Evolutionary conservation across 2,888 invertebrate species (phyloP).

Genomic region (Nematopogon swammerdamellus): DNA sequence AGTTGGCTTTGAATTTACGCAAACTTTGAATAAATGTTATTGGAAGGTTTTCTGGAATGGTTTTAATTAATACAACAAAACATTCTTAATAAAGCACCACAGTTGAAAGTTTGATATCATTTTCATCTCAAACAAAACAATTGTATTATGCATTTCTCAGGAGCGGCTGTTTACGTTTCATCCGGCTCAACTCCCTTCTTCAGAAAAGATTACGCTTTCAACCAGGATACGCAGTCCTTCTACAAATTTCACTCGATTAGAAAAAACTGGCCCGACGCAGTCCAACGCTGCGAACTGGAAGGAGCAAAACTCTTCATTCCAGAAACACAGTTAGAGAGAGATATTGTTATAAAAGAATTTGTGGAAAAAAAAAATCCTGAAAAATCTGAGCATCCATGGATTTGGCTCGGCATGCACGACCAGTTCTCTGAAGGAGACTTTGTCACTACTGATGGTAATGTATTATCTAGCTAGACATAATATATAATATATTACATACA

Average conservation of each 20-base stretch:
- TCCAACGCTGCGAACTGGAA: constrained; percentile 11
- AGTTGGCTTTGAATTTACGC: too few relatives aligned
- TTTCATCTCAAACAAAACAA: too few relatives aligned
- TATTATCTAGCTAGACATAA: too few relatives aligned
- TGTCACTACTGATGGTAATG: constrained; percentile 23
- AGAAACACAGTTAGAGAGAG: constrained; percentile 11
- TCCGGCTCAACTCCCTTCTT: constrained; percentile 7
- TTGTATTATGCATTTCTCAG: too few relatives aligned
- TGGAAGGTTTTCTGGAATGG: too few relatives aligned
- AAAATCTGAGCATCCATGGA: constrained; percentile 15
- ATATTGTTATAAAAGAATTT: constrained; percentile 4
- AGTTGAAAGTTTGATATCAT: too few relatives aligned
- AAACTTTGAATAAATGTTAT: too few relatives aligned
- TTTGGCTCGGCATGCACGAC: constrained; percentile 25
- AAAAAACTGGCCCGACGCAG: constrained; percentile 13
- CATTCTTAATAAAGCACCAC: too few relatives aligned
- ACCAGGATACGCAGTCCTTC: constrained; percentile 10
- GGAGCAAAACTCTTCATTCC: constrained; percentile 14
- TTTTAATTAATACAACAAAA: too few relatives aligned
- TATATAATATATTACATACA: too few relatives aligned
- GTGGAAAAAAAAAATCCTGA: background rate
- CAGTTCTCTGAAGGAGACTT: constrained; percentile 24
- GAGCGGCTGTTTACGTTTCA: too few relatives aligned
- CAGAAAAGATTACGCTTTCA: constrained; percentile 14
- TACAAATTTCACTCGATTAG: constrained; percentile 15